phyloP scores from a whole-genome alignment of 2,888 invertebrate species.

The Sesia apiformis region DNA sequence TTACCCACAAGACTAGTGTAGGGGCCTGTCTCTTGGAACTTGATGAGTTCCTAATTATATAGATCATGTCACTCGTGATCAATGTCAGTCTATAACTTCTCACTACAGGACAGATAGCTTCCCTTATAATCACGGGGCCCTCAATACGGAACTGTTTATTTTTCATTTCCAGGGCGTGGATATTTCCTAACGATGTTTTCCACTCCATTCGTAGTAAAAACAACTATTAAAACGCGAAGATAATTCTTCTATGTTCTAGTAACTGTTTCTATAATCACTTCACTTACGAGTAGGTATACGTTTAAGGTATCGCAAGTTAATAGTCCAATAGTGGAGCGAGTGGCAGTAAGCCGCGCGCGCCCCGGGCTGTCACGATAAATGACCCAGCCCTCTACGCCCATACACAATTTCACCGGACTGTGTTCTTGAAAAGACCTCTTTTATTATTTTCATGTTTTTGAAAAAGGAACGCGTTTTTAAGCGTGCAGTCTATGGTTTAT shows the following conservation, averaged over 20 bases:
- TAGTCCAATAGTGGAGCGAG: conserved; percentile 19
- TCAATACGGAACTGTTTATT: too few species aligned
- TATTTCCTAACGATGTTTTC: neutral
- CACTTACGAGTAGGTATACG: neutral
- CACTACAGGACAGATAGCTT: too few species aligned
- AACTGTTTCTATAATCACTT: neutral
- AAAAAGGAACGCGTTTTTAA: conserved; percentile 5
- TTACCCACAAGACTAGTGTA: too few species aligned
- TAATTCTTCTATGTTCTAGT: neutral
- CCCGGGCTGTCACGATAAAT: conserved; percentile 63
- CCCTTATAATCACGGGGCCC: too few species aligned
- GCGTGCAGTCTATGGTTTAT: neutral
- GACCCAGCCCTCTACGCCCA: conserved; percentile 48
- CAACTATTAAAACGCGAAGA: neutral
- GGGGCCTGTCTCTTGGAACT: too few species aligned
- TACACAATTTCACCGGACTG: conserved; percentile 56
- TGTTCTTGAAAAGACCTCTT: conserved; percentile 46
- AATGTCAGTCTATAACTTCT: too few species aligned
- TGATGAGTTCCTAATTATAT: too few species aligned
- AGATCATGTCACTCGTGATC: too few species aligned
- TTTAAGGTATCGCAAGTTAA: conserved; percentile 2
- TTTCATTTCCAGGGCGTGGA: too few species aligned
- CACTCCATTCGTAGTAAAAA: neutral
- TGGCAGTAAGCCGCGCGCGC: conserved; percentile 49
- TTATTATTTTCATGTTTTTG: conserved; percentile 24